Percentiles rank a stretch among this genome's conserved stretches.
phyloP scores from a whole-genome alignment of 2,888 invertebrate genomes.

The Horisme vitalbata region DNA sequence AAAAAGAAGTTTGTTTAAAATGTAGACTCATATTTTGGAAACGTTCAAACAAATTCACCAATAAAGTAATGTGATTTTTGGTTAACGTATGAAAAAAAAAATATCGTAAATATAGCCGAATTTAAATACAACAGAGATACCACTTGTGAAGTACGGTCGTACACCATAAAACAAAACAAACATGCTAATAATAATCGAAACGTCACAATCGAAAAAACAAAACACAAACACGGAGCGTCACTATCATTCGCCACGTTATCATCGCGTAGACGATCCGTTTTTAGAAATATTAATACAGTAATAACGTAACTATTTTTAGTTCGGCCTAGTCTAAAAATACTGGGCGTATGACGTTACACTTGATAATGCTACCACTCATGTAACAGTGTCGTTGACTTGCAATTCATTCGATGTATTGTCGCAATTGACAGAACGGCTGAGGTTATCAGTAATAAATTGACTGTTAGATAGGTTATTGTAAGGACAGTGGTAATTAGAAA shows the following conservation, averaged over 20 bases:
- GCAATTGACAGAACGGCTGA: slow-evolving; percentile 43
- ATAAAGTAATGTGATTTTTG: no score
- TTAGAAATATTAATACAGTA: slow-evolving; percentile 83
- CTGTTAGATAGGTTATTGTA: slow-evolving; percentile 48
- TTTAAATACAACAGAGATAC: no score
- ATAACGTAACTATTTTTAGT: slow-evolving; percentile 82
- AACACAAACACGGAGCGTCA: slow-evolving; percentile 58
- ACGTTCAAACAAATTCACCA: no score
- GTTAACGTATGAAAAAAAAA: no score
- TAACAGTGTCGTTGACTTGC: slow-evolving; percentile 76
- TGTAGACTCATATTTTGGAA: no score
- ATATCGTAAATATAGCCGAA: no score
- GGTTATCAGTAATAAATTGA: slow-evolving; percentile 51
- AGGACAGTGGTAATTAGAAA: slow-evolving; percentile 25
- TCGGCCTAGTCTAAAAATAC: slow-evolving; percentile 81
- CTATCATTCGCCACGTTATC: slow-evolving; percentile 75
- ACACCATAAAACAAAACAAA: slow-evolving; percentile 5
- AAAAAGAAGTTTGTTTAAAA: no score
- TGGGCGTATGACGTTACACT: slow-evolving; percentile 68
- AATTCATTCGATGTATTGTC: slow-evolving; percentile 63
- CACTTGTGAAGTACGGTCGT: no score
- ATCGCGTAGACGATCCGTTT: slow-evolving; percentile 78
- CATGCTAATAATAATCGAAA: slow-evolving; percentile 11
- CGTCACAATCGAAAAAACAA: slow-evolving; percentile 31
- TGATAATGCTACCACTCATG: slow-evolving; percentile 76